Conservation (phyloP, 2,797 vertebrate genomes). For the Rhinatrema bivittatum region DNA sequence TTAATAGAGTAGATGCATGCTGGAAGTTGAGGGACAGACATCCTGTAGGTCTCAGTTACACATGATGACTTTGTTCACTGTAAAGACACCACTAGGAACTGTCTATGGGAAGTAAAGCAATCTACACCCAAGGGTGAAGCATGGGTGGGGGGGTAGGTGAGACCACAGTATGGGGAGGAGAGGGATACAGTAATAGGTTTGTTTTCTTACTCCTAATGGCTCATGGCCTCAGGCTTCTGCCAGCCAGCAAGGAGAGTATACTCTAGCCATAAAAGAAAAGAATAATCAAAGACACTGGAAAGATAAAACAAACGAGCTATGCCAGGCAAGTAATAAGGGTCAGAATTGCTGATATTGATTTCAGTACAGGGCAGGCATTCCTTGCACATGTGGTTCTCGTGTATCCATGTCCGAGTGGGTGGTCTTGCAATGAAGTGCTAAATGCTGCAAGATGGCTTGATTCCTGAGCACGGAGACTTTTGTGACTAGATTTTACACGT, state of each 20-base stretch:
- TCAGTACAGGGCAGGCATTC: slow-evolving; percentile 37
- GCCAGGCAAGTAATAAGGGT: slow-evolving; percentile 40
- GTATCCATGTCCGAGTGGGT: slow-evolving; percentile 64
- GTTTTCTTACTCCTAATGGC: slow-evolving; percentile 5
- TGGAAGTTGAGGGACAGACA: too few species aligned
- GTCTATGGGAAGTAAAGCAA: too few species aligned
- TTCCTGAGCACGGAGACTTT: slow-evolving; percentile 23
- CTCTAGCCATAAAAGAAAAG: slow-evolving; percentile 31
- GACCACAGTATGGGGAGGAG: too few species aligned
- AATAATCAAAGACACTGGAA: slow-evolving; percentile 41
- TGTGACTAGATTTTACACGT: slow-evolving; percentile 10
- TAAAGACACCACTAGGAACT: too few species aligned
- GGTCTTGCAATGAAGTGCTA: slow-evolving; percentile 60
- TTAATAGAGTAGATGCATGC: too few species aligned
- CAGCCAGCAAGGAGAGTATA: slow-evolving; percentile 9
- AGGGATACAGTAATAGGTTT: too few species aligned
- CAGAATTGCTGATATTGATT: slow-evolving; percentile 42
- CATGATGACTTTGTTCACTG: too few species aligned
- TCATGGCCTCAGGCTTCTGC: slow-evolving; percentile 22
- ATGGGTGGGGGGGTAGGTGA: too few species aligned
- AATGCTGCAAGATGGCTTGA: slow-evolving; percentile 38
- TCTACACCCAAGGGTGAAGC: too few species aligned
- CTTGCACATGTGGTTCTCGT: slow-evolving; percentile 61
- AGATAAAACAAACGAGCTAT: slow-evolving; percentile 36
- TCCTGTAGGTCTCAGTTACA: too few species aligned